Evolutionary conservation across 1,140 invertebrate species (phyloP).

Genomic region (Eupristina koningsbergeri): DNA sequence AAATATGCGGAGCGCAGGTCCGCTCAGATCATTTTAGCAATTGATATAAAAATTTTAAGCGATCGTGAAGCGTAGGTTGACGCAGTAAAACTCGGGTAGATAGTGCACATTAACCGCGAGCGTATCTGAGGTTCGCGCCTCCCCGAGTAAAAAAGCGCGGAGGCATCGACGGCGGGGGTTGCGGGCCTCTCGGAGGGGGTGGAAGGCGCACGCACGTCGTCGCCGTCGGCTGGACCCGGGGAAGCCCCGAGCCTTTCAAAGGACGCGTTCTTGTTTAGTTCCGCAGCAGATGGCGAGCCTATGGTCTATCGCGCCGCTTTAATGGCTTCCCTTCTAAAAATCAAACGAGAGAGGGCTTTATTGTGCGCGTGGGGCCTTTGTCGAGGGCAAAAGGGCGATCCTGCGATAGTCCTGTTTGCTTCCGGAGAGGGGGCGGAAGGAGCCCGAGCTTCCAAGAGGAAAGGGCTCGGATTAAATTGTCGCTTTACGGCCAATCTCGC

Average conservation of each 20-base stretch:
- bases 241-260: slow-evolving; percentile 55
- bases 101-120: too few species aligned
- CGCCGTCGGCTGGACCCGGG: background rate
- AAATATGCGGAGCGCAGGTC: too few species aligned
- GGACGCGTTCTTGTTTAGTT: slow-evolving; percentile 61
- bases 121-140: too few species aligned
- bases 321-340: slow-evolving; percentile 64
- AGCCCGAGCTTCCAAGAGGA: background rate
- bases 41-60: too few species aligned
- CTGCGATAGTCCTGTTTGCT: background rate
- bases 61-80: too few species aligned
- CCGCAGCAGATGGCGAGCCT: slow-evolving; percentile 64
- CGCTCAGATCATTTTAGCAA: too few species aligned
- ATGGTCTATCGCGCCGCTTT: slow-evolving; percentile 54
- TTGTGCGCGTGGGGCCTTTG: slow-evolving; percentile 52
- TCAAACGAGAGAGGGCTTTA: slow-evolving; percentile 61
- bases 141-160: background rate
- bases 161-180: background rate
- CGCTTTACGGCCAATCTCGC: background rate
- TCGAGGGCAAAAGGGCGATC: background rate
- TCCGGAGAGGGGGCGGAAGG: background rate
- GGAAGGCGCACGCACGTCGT: too few species aligned
- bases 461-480: background rate
- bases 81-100: too few species aligned
- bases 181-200: too few species aligned